phyloP scores from a whole-genome alignment of 92 coral and sea anemone species.

The Diadumene lineata region DNA sequence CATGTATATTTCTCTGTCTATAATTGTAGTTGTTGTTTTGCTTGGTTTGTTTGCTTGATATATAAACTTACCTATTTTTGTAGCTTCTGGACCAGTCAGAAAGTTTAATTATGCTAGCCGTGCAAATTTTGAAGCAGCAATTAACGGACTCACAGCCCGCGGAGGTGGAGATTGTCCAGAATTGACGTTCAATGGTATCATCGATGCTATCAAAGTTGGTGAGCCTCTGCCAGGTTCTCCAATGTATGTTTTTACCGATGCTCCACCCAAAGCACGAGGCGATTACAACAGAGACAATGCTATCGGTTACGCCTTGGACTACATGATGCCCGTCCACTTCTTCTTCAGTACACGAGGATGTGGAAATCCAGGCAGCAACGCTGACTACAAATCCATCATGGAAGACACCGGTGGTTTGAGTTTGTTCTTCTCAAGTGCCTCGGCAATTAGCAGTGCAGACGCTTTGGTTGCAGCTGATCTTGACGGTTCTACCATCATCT shows the following conservation, averaged over 20 bases:
- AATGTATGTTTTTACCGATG: constrained; percentile 69
- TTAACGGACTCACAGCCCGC: not conserved
- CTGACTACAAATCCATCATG: constrained; percentile 37
- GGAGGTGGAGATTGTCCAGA: constrained; percentile 31
- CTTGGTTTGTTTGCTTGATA: too few species aligned
- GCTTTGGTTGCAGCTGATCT: constrained; percentile 14
- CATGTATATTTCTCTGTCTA: too few species aligned
- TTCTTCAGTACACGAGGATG: constrained; percentile 42
- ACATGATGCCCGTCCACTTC: constrained; percentile 61
- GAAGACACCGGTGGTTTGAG: constrained; percentile 60
- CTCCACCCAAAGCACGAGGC: constrained; percentile 41
- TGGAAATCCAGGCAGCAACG: not conserved
- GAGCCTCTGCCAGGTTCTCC: constrained; percentile 48
- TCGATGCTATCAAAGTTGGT: constrained; percentile 56
- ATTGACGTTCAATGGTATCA: constrained; percentile 56
- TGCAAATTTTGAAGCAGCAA: constrained; percentile 25
- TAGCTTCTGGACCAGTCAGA: constrained; percentile 35
- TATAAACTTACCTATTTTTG: too few species aligned
- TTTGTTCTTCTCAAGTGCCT: constrained; percentile 39
- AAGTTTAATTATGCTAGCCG: constrained; percentile 8
- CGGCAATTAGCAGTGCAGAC: constrained; percentile 46
- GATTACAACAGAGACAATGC: constrained; percentile 61
- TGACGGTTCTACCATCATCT: not conserved
- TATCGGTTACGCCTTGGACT: constrained; percentile 44
- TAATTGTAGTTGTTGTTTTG: too few species aligned